Evolutionary conservation across 2,113 vertebrate species (phyloP).

Genomic region (Clupea harengus): DNA sequence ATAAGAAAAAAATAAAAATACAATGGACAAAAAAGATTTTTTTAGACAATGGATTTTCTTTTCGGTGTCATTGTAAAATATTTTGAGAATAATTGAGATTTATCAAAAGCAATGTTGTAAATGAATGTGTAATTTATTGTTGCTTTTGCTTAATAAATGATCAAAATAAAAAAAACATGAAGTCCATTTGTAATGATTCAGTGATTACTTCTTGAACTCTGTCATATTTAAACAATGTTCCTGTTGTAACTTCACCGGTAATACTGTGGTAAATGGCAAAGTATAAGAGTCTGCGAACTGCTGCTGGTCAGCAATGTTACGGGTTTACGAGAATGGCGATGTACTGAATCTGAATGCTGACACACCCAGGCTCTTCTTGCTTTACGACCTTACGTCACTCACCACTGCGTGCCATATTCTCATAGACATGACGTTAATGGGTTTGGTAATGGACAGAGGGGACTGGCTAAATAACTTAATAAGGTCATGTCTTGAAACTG

Average conservation of each 20-base stretch:
- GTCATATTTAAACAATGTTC: not conserved
- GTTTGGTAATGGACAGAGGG: not conserved
- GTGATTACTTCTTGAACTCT: not conserved
- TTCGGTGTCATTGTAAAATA: conserved; percentile 53
- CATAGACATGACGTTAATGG: not conserved
- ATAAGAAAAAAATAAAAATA: not conserved
- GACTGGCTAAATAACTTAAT: not conserved
- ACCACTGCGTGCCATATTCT: conserved; percentile 66
- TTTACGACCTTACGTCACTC: conserved; percentile 12
- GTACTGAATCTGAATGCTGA: not conserved
- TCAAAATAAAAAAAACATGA: not conserved
- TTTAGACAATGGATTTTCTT: not conserved
- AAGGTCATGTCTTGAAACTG: not conserved
- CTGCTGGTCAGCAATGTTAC: not conserved
- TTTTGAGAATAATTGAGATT: conserved; percentile 64
- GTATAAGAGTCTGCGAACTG: not conserved
- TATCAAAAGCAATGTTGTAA: conserved; percentile 53
- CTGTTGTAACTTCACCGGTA: too few relatives aligned
- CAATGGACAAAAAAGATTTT: not conserved
- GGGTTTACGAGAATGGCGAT: not conserved
- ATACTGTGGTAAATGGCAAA: too few relatives aligned
- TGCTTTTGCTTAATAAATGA: conserved; percentile 61
- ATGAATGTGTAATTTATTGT: conserved; percentile 65
- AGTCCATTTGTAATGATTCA: not conserved
- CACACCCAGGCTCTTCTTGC: not conserved